Conservation (phyloP, 2,113 vertebrate species). For the Paramormyrops kingsleyae region DNA sequence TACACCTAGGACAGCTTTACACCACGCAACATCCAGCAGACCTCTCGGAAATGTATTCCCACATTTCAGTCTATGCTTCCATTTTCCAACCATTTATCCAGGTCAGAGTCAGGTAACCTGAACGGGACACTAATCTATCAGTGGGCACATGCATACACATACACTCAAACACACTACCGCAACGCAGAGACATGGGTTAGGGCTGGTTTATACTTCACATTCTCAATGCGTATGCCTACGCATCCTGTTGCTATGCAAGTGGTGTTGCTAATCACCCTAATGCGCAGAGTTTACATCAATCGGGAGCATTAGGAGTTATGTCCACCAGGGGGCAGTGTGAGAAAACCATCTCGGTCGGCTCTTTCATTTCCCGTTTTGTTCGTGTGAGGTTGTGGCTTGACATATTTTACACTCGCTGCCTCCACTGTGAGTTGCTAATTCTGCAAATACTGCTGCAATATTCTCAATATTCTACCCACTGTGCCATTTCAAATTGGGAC, state of each 20-base stretch:
- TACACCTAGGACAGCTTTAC: not conserved
- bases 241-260: not conserved
- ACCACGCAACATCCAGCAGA: not conserved
- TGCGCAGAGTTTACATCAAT: not conserved
- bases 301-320: not conserved
- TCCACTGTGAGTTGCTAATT: not conserved
- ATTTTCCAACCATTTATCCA: not conserved
- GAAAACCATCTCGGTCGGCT: not conserved
- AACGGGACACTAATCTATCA: not conserved
- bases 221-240: not conserved
- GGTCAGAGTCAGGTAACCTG: not conserved
- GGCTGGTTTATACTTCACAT: not conserved
- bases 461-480: not conserved
- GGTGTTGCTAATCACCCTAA: not conserved
- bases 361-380: not conserved
- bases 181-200: not conserved
- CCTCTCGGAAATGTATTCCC: not conserved
- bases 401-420: not conserved
- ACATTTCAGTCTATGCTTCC: not conserved
- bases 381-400: not conserved
- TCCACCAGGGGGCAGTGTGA: not conserved
- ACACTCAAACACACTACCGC: not conserved
- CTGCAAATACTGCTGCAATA: not conserved
- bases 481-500: not conserved
- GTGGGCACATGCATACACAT: not conserved